phyloP scores from a whole-genome alignment of 92 coral and sea anemone genomes.

The Plumapathes pennacea region DNA sequence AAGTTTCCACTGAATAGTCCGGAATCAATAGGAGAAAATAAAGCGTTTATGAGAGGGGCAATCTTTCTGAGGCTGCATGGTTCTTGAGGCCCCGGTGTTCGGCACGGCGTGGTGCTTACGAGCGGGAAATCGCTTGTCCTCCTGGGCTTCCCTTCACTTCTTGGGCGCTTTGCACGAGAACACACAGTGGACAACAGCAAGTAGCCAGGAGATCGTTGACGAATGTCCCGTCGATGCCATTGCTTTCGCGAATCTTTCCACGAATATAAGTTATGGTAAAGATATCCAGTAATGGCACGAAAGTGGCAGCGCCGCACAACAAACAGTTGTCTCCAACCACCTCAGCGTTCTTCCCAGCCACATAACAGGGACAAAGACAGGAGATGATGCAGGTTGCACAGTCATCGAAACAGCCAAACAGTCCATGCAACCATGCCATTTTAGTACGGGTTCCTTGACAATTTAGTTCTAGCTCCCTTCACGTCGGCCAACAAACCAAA shows the following conservation, averaged over 20 bases:
- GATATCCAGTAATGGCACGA: conserved; percentile 73
- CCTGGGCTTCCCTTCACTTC: conserved; percentile 82
- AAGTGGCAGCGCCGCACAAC: conserved; percentile 75
- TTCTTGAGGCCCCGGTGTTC: no score
- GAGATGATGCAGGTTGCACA: conserved; percentile 82
- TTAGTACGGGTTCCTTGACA: no score
- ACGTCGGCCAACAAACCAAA: no score
- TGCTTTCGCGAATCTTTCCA: conserved; percentile 89
- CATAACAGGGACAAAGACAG: conserved; percentile 75
- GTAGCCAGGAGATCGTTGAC: conserved; percentile 61
- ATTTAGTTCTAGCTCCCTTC: no score
- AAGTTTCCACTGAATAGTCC: no score
- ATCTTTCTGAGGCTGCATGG: no score
- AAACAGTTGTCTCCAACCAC: conserved; percentile 95
- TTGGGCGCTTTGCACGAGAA: conserved; percentile 90
- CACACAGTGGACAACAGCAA: conserved; percentile 79
- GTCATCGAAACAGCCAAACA: conserved; percentile 92
- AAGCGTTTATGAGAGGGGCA: no score
- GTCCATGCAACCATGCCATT: conserved; percentile 92
- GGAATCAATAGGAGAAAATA: no score
- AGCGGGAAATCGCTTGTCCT: conserved; percentile 73
- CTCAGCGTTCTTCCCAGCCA: conserved; percentile 94
- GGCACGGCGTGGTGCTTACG: no score
- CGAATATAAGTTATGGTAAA: conserved; percentile 86
- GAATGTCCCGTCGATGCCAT: conserved; percentile 80